These are phyloP conservation scores for Diadophis punctatus DNA, from an alignment of 2,113 vertebrate species.

Conservation along the genomic window DNA sequence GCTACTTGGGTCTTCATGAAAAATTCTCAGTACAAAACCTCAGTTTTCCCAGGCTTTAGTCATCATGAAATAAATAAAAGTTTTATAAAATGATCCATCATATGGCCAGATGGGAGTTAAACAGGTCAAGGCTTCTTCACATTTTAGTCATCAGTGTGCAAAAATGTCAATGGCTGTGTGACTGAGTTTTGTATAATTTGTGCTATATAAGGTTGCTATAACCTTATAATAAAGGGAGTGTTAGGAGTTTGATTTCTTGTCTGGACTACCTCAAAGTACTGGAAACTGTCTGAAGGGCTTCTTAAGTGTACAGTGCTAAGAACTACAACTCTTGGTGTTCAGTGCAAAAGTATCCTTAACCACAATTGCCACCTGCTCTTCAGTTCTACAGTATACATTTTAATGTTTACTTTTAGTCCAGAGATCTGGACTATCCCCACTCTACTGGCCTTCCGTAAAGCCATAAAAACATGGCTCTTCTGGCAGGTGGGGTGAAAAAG, in stretches of 20 bases:
- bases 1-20: slow-evolving; percentile 49
- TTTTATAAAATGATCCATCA: slow-evolving; percentile 23
- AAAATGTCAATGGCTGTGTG: neutral
- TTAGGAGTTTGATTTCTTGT: neutral
- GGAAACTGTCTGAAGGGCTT: neutral
- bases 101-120: neutral
- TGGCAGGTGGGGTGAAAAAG: too few species aligned
- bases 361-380: neutral
- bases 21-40: neutral
- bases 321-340: neutral
- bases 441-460: too few species aligned
- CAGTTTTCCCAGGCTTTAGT: slow-evolving; percentile 24
- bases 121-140: neutral
- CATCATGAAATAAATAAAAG: neutral
- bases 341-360: neutral
- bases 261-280: neutral
- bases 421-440: too few species aligned
- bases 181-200: neutral
- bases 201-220: neutral
- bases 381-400: neutral
- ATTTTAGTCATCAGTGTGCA: neutral
- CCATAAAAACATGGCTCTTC: too few species aligned
- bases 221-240: neutral
- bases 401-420: too few species aligned
- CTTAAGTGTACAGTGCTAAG: neutral